Base-by-base conservation (phyloP, 2,888 invertebrate species). In the Miltochrista miniata region DNA sequence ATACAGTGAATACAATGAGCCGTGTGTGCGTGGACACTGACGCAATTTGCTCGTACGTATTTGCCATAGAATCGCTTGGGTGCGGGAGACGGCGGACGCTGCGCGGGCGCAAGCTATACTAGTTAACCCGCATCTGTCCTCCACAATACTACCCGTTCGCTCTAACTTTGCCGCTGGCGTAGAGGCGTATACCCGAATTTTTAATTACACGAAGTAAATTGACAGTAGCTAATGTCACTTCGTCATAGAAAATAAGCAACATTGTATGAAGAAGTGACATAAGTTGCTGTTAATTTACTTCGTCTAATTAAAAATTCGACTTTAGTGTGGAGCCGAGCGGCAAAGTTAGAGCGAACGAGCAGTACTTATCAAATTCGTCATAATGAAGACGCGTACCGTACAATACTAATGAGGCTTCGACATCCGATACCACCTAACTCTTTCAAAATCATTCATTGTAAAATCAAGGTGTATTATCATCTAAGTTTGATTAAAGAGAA, bases 331-430 rank as follows among this genome's bases (percentile, higher is more conserved):
- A n/a, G n/a, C n/a, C n/a, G n/a, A n/a, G n/a, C n/a, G n/a, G n/a
- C n/a, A n/a, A n/a, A n/a, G n/a, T n/a, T n/a, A n/a, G n/a, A n/a
- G n/a, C n/a, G n/a, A n/a, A n/a, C n/a, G n/a, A n/a, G n/a, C 83
- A 88, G 86, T 83, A 81, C 80, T 81, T 82, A 86, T 80, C 77
- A 74, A 78, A 76, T 74, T 68, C 74, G 77, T 81, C 78, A 85
- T 86, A 85, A 85, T 85, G 85, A 86, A 86, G 83, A 88, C 81
- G 81, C 74, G 81, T 83, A 78, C 83, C 85, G 86, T 87, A 85
- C 81, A 83, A 83, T 79, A 80, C 83, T 88, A 85, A 87, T 87
- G 83, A 87, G 81, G 73, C 79, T 81, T 79, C 81, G 76, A 85
- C n/a, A n/a, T n/a, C 85, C 83, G 83, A 83, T 83, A 81, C 72